These are phyloP conservation scores for Gambelia wislizenii DNA, from an alignment of 2,797 vertebrate species.

Conservation along the genomic window DNA sequence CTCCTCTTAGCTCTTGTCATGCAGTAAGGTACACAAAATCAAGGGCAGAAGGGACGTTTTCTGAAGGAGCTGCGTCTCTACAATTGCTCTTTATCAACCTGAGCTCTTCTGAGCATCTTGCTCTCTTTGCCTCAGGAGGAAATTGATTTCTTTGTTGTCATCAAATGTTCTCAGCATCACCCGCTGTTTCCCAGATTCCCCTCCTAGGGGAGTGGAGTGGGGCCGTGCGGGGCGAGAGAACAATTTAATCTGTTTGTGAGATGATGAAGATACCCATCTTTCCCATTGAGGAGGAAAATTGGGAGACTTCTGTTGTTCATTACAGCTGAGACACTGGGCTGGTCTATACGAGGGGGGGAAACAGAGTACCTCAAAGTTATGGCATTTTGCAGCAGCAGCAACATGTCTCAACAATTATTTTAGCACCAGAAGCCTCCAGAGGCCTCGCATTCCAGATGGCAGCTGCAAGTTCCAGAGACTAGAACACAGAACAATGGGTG, in stretches of 20 bases:
- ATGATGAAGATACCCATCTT: not conserved
- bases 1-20: not conserved
- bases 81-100: not conserved
- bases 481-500: too few species aligned
- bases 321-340: accelerated
- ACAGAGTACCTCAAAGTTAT: too few species aligned
- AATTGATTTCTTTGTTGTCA: slow-evolving; percentile 4
- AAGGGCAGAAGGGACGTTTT: not conserved
- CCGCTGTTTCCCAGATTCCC: not conserved
- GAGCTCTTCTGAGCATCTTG: not conserved
- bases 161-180: not conserved
- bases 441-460: too few species aligned
- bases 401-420: too few species aligned
- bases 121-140: not conserved
- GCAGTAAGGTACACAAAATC: too few species aligned
- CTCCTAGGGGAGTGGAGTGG: not conserved
- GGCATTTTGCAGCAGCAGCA: too few species aligned
- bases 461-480: too few species aligned
- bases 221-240: too few species aligned
- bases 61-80: not conserved
- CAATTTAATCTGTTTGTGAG: not conserved
- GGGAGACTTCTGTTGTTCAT: accelerated
- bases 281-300: not conserved
- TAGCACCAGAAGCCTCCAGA: too few species aligned
- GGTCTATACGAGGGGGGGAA: too few species aligned